Evolutionary conservation across 2,888 invertebrate genomes (phyloP).

Genomic region (Drosophila acutilabella): DNA sequence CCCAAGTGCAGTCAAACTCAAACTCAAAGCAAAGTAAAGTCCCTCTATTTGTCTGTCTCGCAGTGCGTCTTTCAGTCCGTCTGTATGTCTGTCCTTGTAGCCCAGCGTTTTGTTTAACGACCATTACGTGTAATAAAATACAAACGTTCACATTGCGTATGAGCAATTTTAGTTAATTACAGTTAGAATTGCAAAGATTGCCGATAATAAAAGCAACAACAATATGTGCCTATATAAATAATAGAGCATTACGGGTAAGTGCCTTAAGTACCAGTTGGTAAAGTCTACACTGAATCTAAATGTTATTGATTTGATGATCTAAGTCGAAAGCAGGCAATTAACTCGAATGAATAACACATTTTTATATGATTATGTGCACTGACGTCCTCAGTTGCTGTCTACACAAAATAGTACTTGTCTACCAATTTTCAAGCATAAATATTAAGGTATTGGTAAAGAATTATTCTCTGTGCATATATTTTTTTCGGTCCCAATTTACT

Average conservation of each 20-base stretch:
- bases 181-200: constrained; percentile 25
- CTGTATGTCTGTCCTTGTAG: constrained; percentile 3
- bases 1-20: constrained; percentile 13
- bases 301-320: constrained; percentile 5
- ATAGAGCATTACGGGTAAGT: constrained; percentile 24
- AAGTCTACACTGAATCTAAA: background rate
- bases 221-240: constrained; percentile 25
- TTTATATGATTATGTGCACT: no score
- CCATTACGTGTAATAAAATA: constrained; percentile 40
- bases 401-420: no score
- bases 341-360: background rate
- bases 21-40: constrained; percentile 4
- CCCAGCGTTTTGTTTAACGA: constrained; percentile 54
- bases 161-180: constrained; percentile 39
- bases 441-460: no score
- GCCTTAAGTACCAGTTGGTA: background rate
- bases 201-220: constrained; percentile 21
- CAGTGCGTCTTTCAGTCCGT: background rate
- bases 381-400: no score
- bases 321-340: background rate
- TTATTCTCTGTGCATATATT: no score
- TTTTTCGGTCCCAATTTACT: no score
- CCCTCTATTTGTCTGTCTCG: background rate
- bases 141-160: constrained; percentile 31
- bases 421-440: no score